Evolutionary conservation across 2,888 invertebrate species (phyloP), one percentile per base, ranked within the genome.

Genomic region (Cinara cedri): DNA sequence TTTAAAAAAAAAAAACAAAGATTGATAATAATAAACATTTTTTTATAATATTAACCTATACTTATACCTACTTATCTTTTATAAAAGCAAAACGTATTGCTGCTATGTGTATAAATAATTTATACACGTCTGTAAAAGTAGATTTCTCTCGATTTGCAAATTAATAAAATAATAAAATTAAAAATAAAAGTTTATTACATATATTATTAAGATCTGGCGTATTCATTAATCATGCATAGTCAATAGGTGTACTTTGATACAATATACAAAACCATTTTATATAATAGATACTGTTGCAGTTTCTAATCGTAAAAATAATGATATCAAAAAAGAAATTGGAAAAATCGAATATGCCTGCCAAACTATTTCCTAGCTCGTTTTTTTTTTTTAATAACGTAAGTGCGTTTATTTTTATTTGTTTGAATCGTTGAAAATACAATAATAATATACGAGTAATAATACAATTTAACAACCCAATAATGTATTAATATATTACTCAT

Each of bases 371-470:
- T 26, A 14, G 9, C 14, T 26, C 16, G 16, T 26, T 16, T 26
- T 11, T 21, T 3, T 60, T 16, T 26, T 16, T n/a, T n/a, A n/a
- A n/a, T n/a, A n/a, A n/a, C n/a, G n/a, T n/a, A n/a, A n/a, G n/a
- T n/a, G n/a, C 16, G 24, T 16, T 26, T 24, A 60, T 60, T 60
- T n/a, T 60, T 60, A 60, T 60, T 60, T 60, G 60, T 60, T 60
- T 26, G 13, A 57, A 57, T 24, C 34, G 34, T 34, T 34, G 6
- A n/a, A n/a, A n/a, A n/a, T n/a, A n/a, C n/a, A n/a, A n/a, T n/a
- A n/a, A n/a, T n/a, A n/a, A n/a, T n/a, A n/a, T n/a, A n/a, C 34
- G 34, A 3, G 6, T 57, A 57, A 57, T 24, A 57, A 57, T 24
- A 57, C 21, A 57, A 63, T 42, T 3, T 63, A 63, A 63, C 42